Evolutionary conservation across 2,113 vertebrate genomes (phyloP).

Genomic region (Neogobius melanostomus): DNA sequence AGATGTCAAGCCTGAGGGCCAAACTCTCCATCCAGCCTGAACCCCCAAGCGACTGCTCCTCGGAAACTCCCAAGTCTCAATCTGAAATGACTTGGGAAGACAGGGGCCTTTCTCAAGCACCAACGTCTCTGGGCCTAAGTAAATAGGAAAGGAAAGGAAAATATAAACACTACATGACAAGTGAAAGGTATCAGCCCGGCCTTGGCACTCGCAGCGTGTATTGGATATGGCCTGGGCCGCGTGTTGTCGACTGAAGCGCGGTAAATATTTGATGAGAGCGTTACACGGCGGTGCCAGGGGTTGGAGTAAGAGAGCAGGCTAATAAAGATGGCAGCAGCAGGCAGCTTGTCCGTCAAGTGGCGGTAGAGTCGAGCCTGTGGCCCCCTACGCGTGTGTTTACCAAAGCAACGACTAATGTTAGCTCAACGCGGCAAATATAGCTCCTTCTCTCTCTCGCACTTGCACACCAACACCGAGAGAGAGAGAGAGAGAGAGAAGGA

Average conservation of each 20-base stretch:
- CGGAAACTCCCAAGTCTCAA: no score
- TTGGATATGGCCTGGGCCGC: slow-evolving; percentile 58
- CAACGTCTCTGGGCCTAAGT: no score
- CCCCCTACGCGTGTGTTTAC: slow-evolving; percentile 30
- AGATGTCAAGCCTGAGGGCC: no score
- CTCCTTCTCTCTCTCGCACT: background rate
- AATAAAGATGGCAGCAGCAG: slow-evolving; percentile 53
- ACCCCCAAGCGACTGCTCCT: no score
- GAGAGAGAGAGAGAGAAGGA: slow-evolving; percentile 7
- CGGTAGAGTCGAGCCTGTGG: slow-evolving; percentile 28
- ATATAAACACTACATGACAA: slow-evolving; percentile 23
- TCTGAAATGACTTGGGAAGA: no score
- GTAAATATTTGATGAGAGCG: slow-evolving; percentile 71
- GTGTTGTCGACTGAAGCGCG: slow-evolving; percentile 49
- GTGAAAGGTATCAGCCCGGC: slow-evolving; percentile 45
- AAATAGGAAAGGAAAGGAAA: no score
- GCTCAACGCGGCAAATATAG: slow-evolving; percentile 27
- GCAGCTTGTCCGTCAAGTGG: slow-evolving; percentile 57
- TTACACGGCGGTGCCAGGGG: slow-evolving; percentile 49
- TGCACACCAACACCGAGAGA: background rate
- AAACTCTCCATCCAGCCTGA: no score
- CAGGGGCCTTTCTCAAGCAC: no score
- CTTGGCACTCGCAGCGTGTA: slow-evolving; percentile 51
- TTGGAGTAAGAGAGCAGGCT: slow-evolving; percentile 38
- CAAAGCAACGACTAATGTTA: slow-evolving; percentile 31